A percentile compares a stretch with the other conserved stretches of the same genome.
Conservation (phyloP, 2,797 vertebrate species). For the Florisuga fusca region DNA sequence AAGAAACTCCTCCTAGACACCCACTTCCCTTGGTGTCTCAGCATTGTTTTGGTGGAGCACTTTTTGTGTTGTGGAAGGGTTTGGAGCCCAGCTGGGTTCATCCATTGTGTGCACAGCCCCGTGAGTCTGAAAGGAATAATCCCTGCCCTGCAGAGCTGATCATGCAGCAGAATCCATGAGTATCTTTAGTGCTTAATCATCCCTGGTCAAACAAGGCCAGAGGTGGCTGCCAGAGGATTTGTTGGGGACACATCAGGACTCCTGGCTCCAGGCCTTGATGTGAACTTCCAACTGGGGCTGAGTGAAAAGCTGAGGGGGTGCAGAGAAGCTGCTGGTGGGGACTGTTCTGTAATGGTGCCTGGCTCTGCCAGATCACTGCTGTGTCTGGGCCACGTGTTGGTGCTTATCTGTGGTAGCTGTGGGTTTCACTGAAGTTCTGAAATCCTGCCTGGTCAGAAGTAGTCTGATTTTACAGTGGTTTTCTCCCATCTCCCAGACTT, state of each 20-base stretch:
- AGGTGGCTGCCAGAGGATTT: not conserved
- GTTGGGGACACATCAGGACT: not conserved
- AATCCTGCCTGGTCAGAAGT: not conserved
- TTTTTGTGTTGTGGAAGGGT: not conserved
- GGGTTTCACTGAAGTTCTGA: not conserved
- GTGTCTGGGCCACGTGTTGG: fast-evolving
- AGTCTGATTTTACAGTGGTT: not conserved
- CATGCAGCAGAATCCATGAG: not conserved
- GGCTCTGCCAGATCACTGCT: not conserved
- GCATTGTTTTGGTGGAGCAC: not conserved
- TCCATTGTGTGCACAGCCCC: not conserved
- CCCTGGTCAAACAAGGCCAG: not conserved
- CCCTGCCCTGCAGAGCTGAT: not conserved
- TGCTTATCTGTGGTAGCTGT: not conserved
- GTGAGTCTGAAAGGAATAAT: not conserved
- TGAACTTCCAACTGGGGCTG: fast-evolving
- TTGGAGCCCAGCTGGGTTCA: not conserved
- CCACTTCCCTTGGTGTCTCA: not conserved
- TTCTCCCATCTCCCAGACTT: not conserved
- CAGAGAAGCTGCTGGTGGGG: not conserved
- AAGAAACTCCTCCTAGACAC: not conserved
- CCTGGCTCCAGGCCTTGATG: not conserved
- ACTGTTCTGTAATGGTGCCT: not conserved
- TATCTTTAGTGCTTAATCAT: not conserved
- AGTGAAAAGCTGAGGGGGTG: not conserved